Conservation (phyloP, 2,797 vertebrate genomes). For the Eulemur rubriventer region DNA sequence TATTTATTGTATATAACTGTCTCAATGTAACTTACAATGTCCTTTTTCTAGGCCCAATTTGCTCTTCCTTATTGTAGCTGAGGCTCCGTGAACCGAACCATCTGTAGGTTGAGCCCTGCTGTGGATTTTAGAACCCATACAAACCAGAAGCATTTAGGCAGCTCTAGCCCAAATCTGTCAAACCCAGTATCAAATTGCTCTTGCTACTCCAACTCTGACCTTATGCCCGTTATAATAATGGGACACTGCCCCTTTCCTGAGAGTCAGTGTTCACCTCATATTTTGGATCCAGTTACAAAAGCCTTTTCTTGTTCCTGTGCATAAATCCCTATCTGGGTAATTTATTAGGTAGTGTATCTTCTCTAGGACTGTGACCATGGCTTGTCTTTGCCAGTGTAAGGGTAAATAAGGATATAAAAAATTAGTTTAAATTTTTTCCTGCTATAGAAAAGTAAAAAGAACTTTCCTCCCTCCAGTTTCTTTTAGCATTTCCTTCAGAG, state of each 20-base stretch:
- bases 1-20: not conserved
- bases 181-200: slow-evolving; percentile 9
- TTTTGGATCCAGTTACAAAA: not conserved
- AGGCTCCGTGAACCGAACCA: not conserved
- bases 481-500: slow-evolving; percentile 20
- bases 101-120: not conserved
- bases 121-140: not conserved
- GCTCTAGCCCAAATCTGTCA: not conserved
- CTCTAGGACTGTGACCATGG: not conserved
- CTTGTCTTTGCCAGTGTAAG: not conserved
- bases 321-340: not conserved
- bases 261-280: not conserved
- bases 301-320: not conserved
- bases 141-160: slow-evolving; percentile 23
- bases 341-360: not conserved
- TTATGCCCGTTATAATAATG: not conserved
- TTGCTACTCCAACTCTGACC: not conserved
- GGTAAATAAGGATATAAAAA: not conserved
- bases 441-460: not conserved
- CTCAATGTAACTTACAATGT: not conserved
- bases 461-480: not conserved
- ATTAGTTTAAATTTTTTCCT: not conserved
- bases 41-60: not conserved
- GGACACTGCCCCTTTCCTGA: not conserved
- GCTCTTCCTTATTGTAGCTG: not conserved